Evolutionary conservation across 2,797 vertebrate genomes (phyloP).

Genomic region (Girardinus metallicus): DNA sequence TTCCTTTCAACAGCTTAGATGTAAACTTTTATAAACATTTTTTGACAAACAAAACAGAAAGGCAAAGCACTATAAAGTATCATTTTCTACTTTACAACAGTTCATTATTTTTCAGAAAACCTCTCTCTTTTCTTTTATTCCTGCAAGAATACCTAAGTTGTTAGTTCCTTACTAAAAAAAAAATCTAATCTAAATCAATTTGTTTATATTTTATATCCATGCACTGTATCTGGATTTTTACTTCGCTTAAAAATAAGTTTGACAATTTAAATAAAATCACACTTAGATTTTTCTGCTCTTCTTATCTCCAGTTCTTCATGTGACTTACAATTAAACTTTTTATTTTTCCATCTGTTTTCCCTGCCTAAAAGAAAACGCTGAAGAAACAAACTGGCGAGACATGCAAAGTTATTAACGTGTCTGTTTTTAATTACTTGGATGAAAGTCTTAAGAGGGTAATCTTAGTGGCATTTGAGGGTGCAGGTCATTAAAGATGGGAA

Average conservation of each 20-base stretch:
- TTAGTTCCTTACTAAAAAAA: background rate
- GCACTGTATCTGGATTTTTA: background rate
- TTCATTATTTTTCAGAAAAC: background rate
- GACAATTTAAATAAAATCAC: background rate
- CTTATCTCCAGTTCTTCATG: background rate
- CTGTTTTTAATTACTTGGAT: background rate
- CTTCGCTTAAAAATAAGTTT: background rate
- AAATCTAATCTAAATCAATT: background rate
- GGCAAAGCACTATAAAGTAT: background rate
- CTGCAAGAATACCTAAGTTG: background rate
- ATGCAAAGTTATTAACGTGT: background rate
- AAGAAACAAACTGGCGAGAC: background rate
- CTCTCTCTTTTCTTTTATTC: background rate
- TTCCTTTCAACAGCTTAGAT: no score
- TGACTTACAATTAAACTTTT: background rate
- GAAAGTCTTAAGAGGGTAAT: background rate
- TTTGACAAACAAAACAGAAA: background rate
- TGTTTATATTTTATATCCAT: background rate
- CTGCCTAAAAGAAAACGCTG: background rate
- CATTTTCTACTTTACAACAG: background rate
- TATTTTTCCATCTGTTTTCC: background rate
- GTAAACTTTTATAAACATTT: background rate
- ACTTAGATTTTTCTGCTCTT: background rate
- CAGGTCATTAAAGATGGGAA: constrained; percentile 9
- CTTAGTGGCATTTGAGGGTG: constrained; percentile 7